Conservation (phyloP, 2,113 vertebrate species). For the Rissa tridactyla region DNA sequence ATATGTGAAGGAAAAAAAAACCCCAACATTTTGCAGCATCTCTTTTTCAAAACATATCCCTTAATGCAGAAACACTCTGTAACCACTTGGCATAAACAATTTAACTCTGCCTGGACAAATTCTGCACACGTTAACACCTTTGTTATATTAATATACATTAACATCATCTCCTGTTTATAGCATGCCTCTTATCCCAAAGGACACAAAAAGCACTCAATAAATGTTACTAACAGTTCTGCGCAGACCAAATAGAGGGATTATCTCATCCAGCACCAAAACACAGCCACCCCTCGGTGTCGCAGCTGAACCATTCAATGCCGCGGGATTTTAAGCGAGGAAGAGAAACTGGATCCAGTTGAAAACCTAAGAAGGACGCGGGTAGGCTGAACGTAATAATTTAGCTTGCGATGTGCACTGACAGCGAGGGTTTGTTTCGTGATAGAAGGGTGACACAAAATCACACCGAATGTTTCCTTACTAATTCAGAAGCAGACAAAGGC, state of each 20-base stretch:
- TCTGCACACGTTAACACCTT: constrained; percentile 41
- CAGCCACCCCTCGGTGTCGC: neutral
- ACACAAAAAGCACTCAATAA: constrained; percentile 30
- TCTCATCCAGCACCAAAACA: constrained; percentile 16
- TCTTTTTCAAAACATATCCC: neutral
- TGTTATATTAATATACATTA: constrained; percentile 54
- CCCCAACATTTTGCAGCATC: neutral
- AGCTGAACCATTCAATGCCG: neutral
- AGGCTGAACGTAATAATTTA: constrained; percentile 7
- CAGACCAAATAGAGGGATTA: constrained; percentile 57
- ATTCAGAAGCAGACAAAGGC: neutral
- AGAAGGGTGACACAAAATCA: neutral
- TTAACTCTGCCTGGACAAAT: constrained; percentile 21
- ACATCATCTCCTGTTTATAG: constrained; percentile 29
- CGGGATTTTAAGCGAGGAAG: neutral
- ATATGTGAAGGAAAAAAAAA: neutral
- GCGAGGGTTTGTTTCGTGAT: neutral
- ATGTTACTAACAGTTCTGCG: neutral
- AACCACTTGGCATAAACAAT: constrained; percentile 25
- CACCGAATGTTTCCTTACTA: neutral
- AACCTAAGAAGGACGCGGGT: neutral
- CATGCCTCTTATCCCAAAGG: constrained; percentile 11
- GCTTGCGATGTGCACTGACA: neutral
- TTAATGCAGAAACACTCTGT: neutral
- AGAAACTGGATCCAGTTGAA: constrained; percentile 6